phyloP scores from a whole-genome alignment of 2,113 vertebrate genomes.

The Cettia cetti region DNA sequence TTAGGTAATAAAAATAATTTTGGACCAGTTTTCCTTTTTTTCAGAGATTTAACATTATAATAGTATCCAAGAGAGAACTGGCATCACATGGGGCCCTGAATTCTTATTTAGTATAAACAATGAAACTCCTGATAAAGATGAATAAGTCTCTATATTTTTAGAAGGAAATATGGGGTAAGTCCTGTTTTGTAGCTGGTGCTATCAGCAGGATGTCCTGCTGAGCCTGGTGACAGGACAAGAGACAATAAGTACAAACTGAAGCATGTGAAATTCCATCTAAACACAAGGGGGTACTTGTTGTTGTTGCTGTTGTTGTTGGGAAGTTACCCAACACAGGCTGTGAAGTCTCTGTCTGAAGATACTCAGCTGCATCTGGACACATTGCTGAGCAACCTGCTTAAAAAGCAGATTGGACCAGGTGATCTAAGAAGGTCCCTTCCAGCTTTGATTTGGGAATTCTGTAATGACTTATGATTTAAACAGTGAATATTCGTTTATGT shows the following conservation, averaged over 20 bases:
- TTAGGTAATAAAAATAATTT: neutral
- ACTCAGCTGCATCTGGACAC: too few relatives aligned
- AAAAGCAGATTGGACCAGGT: neutral
- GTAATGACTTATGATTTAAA: neutral
- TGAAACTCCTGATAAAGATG: neutral
- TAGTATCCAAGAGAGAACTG: neutral
- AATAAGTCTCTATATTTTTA: neutral
- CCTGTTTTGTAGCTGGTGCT: neutral
- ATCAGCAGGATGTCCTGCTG: slow-evolving; percentile 9
- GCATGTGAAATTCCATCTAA: neutral
- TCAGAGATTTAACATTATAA: neutral
- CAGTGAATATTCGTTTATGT: neutral
- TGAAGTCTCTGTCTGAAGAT: neutral
- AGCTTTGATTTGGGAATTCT: neutral
- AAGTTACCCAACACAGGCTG: neutral
- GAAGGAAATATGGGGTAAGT: neutral
- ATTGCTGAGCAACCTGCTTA: neutral
- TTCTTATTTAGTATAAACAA: neutral
- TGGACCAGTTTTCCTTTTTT: neutral
- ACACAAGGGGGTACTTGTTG: neutral
- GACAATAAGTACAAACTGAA: neutral
- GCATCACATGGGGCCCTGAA: neutral
- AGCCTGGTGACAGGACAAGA: neutral
- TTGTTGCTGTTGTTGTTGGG: neutral
- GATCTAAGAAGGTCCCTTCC: neutral